Evolutionary conservation across 2,797 vertebrate genomes (phyloP).

Genomic region (Enteromius treurensis): DNA sequence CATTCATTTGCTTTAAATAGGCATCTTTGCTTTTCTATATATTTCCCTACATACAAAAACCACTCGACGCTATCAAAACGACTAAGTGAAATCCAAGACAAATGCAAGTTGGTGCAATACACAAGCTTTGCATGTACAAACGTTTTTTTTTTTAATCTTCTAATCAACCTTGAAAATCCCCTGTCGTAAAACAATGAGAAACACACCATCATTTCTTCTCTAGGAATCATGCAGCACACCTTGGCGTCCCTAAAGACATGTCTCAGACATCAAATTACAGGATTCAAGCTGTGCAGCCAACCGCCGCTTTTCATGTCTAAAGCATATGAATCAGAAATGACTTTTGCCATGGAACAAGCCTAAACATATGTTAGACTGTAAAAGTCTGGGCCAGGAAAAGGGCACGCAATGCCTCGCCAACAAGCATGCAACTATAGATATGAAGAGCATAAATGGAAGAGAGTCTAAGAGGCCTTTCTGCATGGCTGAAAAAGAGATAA

Average conservation of each 20-base stretch:
- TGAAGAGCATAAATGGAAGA: not conserved
- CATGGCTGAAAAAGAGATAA: slow-evolving; percentile 43
- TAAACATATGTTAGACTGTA: slow-evolving; percentile 45
- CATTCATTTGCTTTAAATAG: not conserved
- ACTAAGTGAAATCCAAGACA: not conserved
- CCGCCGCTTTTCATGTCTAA: slow-evolving; percentile 49
- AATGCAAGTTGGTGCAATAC: not conserved
- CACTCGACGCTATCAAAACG: not conserved
- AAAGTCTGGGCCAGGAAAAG: slow-evolving; percentile 42
- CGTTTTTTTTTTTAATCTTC: slow-evolving; percentile 4
- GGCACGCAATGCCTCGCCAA: not conserved
- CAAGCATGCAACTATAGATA: slow-evolving; percentile 21
- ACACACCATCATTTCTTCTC: slow-evolving; percentile 1
- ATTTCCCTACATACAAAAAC: not conserved
- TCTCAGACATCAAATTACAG: slow-evolving; percentile 56
- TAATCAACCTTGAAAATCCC: slow-evolving; percentile 19
- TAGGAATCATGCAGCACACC: slow-evolving; percentile 33
- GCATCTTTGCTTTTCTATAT: not conserved
- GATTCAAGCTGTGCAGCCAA: slow-evolving; percentile 45
- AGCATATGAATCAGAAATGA: slow-evolving; percentile 49
- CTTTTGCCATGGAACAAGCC: slow-evolving; percentile 50
- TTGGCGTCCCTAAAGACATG: slow-evolving; percentile 49
- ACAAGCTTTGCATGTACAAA: slow-evolving; percentile 10
- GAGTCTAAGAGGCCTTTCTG: slow-evolving; percentile 2
- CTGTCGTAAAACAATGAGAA: slow-evolving; percentile 36